Evolutionary conservation across 2,888 invertebrate genomes (phyloP), one percentile per base, ranked within the genome.

Genomic region (Actias luna): DNA sequence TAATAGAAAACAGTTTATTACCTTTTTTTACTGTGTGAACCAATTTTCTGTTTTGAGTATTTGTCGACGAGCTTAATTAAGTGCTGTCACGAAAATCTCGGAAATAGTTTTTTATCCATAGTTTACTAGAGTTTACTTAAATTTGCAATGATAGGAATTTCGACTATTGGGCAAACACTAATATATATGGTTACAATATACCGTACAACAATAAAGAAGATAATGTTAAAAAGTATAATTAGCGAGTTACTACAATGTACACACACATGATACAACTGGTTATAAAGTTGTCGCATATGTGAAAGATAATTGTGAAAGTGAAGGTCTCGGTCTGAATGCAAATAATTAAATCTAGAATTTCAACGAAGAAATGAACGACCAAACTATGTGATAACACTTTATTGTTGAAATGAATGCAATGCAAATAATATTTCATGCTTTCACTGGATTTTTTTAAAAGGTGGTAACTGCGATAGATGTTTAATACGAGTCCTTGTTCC

Each of bases 291-390:
- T 33, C 33, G 18, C 42, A 42, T 7, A 8, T 42, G 42, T 42
- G 7, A 42, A 42, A 42, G 42, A 42, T 39, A 42, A 42, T 42
- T 42, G 42, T 42, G 42, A 42, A 42, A 42, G 42, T 42, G 18
- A 7, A 18, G 18, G 7, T 42, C 18, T 42, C 25, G 25, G 12
- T 25, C 22, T 50, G 22, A 25, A 50, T 50, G 46, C 25, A 50
- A 50, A 50, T 50, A 50, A 50, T 25, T 50, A 50, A 50, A 12
- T 50, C 10, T 50, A 50, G 46, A 12, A 50, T 50, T 50, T 50
- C 2, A 10, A 25, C 10, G 22, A 22, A 50, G 22, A 25, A 50
- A 50, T 50, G 25, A 50, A 16, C 8, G 46, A 22, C 3, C 46
- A 5, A 22, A 22, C 22, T 50, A n/a, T 25, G 12, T 22, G 22